These are phyloP conservation scores for Chloroceryle aenea DNA, from an alignment of 2,113 vertebrate genomes.

Conservation along the genomic window DNA sequence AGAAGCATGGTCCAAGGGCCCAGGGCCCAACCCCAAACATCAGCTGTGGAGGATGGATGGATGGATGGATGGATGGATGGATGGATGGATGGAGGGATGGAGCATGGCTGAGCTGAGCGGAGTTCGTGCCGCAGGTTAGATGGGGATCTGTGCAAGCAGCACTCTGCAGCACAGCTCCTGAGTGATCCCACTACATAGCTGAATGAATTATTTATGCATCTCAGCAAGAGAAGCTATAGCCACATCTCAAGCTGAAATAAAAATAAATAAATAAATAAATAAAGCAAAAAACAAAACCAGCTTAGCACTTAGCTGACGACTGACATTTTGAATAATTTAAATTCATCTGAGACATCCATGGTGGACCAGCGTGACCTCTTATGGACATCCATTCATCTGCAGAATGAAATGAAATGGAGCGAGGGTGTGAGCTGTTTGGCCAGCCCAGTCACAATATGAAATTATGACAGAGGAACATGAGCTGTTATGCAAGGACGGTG, in stretches of 20 bases:
- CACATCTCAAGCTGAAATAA: not conserved
- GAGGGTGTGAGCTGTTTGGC: not conserved
- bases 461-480: not conserved
- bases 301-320: not conserved
- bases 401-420: not conserved
- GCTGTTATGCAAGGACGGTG: not conserved
- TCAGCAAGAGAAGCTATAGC: not conserved
- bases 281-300: not conserved
- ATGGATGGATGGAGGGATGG: not conserved
- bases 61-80: not conserved
- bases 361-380: not conserved
- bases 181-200: not conserved
- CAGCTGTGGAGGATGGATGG: not conserved
- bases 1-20: not conserved
- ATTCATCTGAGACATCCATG: not conserved
- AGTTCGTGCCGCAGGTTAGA: not conserved
- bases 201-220: constrained; percentile 7
- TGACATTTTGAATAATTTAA: constrained; percentile 23
- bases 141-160: not conserved
- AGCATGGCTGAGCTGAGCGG: not conserved
- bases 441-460: not conserved
- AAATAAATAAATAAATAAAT: not conserved
- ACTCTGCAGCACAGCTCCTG: not conserved
- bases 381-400: not conserved
- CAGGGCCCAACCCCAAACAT: not conserved